Evolutionary conservation across 2,888 invertebrate genomes (phyloP), one percentile per base, ranked within the genome.

Genomic region (Isoperla grammatica): DNA sequence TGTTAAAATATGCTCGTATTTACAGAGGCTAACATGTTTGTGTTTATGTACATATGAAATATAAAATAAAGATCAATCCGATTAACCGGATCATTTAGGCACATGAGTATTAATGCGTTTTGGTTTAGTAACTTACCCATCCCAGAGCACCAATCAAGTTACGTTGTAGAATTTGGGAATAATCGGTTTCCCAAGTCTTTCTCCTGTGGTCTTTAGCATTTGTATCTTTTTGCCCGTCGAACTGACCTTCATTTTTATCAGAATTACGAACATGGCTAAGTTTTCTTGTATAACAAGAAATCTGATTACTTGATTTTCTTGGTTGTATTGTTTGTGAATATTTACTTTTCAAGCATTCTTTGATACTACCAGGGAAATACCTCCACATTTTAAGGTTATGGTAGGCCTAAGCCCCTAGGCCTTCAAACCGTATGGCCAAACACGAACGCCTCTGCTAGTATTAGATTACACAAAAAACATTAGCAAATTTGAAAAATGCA

Each of bases 311-410:
- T 43, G 43, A 12, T 19, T 17, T 43, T 43, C 43, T 43, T 9
- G 43, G 19, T 15, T 43, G 19, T 15, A 43, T 15, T 15, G 6
- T 6, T 12, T 43, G 43, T 68, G 76, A 76, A 67, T 76, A 77
- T 68, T 77, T 74, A 67, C 76, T 73, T 66, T 80, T 79, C 65
- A 78, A 72, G 29, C 77, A 76, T 65, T 80, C 80, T 67, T 76
- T 73, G 56, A 79, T 70, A 54, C 79, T 76, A 37, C 79, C 75
- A 23, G 78, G 73, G 56, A 79, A 76, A 77, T 77, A 79, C 72
- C 79, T 79, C 79, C 79, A 81, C 80, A 81, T 81, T 64, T 64
- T 74, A 66, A 23, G 35, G 43, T 43, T 13, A 43, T 15, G 17
- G 17, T 43, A 43, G 17, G 9, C 17, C 4, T 43, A 43, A 15